Base-by-base conservation (phyloP, 2,888 invertebrate species). In the Cerastis leucographa region DNA sequence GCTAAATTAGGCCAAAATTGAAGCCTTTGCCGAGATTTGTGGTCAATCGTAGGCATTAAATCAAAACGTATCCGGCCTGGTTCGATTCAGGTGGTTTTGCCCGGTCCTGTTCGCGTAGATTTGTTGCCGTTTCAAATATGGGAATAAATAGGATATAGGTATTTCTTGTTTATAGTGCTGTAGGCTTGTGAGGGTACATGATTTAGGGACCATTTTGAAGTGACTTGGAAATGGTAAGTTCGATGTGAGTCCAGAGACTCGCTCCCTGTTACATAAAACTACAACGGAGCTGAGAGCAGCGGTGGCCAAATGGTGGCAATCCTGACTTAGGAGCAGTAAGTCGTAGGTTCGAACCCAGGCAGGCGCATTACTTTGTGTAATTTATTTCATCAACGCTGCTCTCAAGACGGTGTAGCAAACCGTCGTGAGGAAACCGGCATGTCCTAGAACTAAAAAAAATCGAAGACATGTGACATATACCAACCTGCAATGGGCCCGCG, bases 1-100 rank as follows among this genome's bases (percentile, higher is more conserved):
- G 79, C 76, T 70, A 81, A 88, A 88, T 88, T 87, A 88, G 84
- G 76, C 69, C 76, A 66, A 76, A 85, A 85, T 85, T 76, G 83
- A 81, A 76, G 83, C 70, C 67, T 80, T 61, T 69, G 51, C 42
- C 54, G 71, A 74, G 84, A 85, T 81, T 85, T 85, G 85, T 78
- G 85, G 85, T 85, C 78, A 74, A 56, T 80, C 67, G 64, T 25
- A 71, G 61, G 83, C 80, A 79, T 86, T 87, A 87, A 88, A 88
- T 88, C 87, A 88, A 83, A 88, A 84, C 76, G 81, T 83, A 79
- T 85, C 80, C 88, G 78, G 72, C 9, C 67, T 72, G 68, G 67
- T 46, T 54, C 68, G 61, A 72, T 77, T 81, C 72, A 65, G 83
- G 77, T 74, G 71, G 80, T 81, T 80, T 80, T 70, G 67, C 51